Evolutionary conservation across 2,888 invertebrate genomes (phyloP).

Genomic region (Drosophila heteroneura): DNA sequence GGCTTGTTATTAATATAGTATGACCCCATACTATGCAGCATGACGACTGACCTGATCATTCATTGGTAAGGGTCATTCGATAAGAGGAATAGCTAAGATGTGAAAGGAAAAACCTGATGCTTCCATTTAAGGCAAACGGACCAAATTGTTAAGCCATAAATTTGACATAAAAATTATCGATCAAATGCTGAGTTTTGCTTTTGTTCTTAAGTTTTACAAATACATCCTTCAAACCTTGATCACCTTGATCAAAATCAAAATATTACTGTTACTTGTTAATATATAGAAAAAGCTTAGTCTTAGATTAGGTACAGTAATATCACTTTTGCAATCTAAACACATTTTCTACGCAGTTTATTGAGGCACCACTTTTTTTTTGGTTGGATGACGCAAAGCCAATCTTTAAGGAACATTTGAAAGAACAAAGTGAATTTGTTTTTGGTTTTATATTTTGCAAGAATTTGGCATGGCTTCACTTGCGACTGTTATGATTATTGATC

Average conservation of each 20-base stretch:
- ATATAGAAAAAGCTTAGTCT: neutral
- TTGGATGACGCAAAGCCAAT: neutral
- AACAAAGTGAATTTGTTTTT: neutral
- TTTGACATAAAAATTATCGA: neutral
- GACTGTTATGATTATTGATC: neutral
- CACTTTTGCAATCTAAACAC: too few species aligned
- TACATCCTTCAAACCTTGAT: neutral
- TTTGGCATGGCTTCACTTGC: neutral
- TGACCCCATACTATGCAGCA: neutral
- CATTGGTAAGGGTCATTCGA: neutral
- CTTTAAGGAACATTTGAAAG: neutral
- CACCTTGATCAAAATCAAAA: neutral
- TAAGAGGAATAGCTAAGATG: neutral
- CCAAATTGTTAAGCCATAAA: neutral
- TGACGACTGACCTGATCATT: neutral
- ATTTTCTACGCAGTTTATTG: neutral
- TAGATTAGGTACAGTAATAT: too few species aligned
- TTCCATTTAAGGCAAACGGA: neutral
- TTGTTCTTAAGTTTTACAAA: neutral
- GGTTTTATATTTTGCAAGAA: neutral
- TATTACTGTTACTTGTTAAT: neutral
- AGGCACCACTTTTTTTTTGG: neutral
- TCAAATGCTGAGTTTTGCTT: neutral
- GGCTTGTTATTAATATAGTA: conserved; percentile 2
- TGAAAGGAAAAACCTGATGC: neutral